Evolutionary conservation across 2,797 vertebrate species (phyloP).

Genomic region (Diplodus puntazzo): DNA sequence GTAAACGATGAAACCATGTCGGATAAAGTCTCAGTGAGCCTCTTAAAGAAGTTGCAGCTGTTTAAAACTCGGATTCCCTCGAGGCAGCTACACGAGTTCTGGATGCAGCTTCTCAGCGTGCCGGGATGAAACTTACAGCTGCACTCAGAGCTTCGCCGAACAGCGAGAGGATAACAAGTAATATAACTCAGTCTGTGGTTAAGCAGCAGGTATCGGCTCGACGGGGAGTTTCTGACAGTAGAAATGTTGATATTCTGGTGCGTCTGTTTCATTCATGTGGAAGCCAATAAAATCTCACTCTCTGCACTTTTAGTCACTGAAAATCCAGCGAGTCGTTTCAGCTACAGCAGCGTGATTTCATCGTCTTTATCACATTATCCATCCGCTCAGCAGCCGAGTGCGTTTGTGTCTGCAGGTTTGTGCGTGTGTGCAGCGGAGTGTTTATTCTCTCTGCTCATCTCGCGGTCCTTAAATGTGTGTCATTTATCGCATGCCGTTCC

Average conservation of each 20-base stretch:
- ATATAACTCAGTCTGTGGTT: neutral
- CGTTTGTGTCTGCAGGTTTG: neutral
- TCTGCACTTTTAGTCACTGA: neutral
- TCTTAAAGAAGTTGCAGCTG: neutral
- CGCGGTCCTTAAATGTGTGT: conserved; percentile 44
- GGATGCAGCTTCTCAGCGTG: neutral
- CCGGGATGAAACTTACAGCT: neutral
- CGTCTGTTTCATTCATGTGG: neutral
- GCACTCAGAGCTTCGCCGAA: neutral
- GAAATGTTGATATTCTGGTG: neutral
- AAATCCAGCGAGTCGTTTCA: neutral
- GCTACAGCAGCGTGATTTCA: conserved; percentile 18
- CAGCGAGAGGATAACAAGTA: neutral
- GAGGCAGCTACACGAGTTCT: neutral
- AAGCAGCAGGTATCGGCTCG: neutral
- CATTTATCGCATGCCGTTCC: conserved; percentile 52
- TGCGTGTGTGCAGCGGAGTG: conserved; percentile 18
- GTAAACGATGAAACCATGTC: neutral
- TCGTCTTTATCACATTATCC: conserved; percentile 26
- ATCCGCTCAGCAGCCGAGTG: neutral
- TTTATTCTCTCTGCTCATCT: conserved; percentile 49
- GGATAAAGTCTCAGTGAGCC: neutral
- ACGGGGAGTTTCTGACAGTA: neutral
- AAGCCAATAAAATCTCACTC: neutral
- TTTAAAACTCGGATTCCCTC: neutral